These are phyloP conservation scores for Phyllopteryx taeniolatus DNA, from an alignment of 2,113 vertebrate species.

Conservation along the genomic window DNA sequence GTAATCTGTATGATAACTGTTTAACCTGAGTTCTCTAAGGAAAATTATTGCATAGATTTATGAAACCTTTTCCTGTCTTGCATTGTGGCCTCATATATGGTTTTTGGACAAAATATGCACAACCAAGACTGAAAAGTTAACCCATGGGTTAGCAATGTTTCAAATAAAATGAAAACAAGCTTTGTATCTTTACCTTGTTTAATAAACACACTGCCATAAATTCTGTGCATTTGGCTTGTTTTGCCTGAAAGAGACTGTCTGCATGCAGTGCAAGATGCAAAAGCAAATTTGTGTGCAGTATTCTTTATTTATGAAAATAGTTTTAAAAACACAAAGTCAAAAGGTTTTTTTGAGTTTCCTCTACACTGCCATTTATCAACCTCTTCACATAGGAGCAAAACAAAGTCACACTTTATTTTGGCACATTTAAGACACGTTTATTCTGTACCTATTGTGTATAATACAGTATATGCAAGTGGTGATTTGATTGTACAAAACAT, in stretches of 20 bases:
- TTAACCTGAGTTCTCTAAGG: constrained; percentile 82
- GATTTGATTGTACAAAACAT: constrained; percentile 1
- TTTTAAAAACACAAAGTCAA: constrained; percentile 25
- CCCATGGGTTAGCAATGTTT: constrained; percentile 74
- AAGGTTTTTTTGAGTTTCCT: constrained; percentile 9
- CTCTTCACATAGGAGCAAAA: constrained; percentile 39
- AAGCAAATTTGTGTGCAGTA: neutral
- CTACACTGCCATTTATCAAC: constrained; percentile 29
- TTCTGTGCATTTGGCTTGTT: constrained; percentile 1
- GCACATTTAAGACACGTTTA: constrained; percentile 41
- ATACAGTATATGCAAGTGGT: neutral
- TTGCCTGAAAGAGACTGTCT: neutral
- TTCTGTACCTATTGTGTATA: neutral
- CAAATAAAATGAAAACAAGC: constrained; percentile 61
- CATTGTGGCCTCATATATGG: constrained; percentile 79
- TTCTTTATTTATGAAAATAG: constrained; percentile 66
- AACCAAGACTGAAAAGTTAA: constrained; percentile 73
- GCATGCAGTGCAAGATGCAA: neutral
- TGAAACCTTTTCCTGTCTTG: constrained; percentile 77
- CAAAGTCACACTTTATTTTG: constrained; percentile 37
- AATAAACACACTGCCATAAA: constrained; percentile 80
- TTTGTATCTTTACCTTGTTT: constrained; percentile 81
- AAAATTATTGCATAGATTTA: constrained; percentile 85
- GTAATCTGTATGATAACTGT: constrained; percentile 87
- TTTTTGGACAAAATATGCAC: constrained; percentile 75